These are phyloP conservation scores for Xanthia icteritia DNA, from an alignment of 2,888 invertebrate species.

Conservation along the genomic window DNA sequence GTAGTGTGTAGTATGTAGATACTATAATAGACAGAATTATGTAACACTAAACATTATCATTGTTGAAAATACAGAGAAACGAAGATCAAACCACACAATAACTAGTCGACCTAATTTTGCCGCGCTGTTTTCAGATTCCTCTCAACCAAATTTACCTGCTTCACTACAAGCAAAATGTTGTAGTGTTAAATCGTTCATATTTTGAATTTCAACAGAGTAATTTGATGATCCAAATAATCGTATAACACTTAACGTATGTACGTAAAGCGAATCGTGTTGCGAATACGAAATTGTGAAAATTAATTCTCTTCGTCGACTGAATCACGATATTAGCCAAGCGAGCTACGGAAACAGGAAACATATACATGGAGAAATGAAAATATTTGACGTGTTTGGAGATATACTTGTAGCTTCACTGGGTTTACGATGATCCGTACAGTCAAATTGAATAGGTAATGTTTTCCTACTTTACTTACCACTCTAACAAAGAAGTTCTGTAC, in stretches of 20 bases:
- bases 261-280: constrained; percentile 49
- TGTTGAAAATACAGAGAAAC: not conserved
- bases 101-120: not conserved
- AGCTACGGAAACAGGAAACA: constrained; percentile 51
- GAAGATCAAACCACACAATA: not conserved
- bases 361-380: constrained; percentile 54
- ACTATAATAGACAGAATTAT: not conserved
- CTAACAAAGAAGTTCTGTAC: not conserved
- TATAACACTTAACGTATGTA: constrained; percentile 61
- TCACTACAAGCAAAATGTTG: constrained; percentile 35
- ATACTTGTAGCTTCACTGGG: constrained; percentile 1
- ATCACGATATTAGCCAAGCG: constrained; percentile 62
- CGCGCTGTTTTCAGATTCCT: constrained; percentile 3
- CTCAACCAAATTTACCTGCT: constrained; percentile 14
- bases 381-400: constrained; percentile 47
- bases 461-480: not conserved
- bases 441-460: not conserved
- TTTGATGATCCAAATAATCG: constrained; percentile 63
- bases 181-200: constrained; percentile 43
- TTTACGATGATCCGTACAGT: constrained; percentile 5
- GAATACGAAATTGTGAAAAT: constrained; percentile 64
- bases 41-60: not conserved
- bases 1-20: no score
- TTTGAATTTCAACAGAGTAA: constrained; percentile 58
- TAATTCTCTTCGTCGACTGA: constrained; percentile 61